Conservation (phyloP, 2,113 vertebrate genomes). For the Anhinga rufa region DNA sequence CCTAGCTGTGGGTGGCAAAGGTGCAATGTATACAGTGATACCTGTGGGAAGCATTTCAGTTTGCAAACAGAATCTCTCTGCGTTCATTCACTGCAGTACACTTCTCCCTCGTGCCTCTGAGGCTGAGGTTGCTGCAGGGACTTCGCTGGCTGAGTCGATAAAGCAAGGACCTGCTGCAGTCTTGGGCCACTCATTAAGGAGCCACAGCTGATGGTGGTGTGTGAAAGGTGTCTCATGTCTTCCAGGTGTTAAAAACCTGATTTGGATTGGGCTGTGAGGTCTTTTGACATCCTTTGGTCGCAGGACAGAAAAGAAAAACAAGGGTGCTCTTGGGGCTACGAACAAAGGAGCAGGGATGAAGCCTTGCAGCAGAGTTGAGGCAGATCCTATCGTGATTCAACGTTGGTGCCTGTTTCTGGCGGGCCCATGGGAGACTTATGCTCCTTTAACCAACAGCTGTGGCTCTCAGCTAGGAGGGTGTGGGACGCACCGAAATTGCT, state of each 20-base stretch:
- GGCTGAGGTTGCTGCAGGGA: background rate
- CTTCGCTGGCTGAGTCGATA: rapidly evolving
- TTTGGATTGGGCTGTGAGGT: background rate
- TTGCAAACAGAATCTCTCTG: background rate
- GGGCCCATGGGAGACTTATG: rapidly evolving
- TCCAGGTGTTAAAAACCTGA: background rate
- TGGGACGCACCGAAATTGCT: background rate
- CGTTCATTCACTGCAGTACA: rapidly evolving
- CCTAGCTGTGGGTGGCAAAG: background rate
- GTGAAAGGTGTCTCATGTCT: background rate
- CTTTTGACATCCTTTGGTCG: background rate
- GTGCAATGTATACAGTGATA: background rate
- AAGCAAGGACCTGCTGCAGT: background rate
- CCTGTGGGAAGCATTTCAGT: background rate
- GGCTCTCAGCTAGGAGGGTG: background rate
- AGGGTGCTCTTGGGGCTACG: background rate
- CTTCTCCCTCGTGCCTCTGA: rapidly evolving
- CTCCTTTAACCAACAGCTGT: background rate
- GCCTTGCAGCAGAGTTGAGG: background rate
- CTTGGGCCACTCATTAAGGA: background rate
- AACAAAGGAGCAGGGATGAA: background rate
- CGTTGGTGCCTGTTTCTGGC: background rate
- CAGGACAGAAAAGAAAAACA: background rate
- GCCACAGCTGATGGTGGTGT: background rate
- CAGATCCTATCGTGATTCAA: background rate